Base-by-base conservation (phyloP, 1,140 invertebrate species). In the Aphidius ervi region DNA sequence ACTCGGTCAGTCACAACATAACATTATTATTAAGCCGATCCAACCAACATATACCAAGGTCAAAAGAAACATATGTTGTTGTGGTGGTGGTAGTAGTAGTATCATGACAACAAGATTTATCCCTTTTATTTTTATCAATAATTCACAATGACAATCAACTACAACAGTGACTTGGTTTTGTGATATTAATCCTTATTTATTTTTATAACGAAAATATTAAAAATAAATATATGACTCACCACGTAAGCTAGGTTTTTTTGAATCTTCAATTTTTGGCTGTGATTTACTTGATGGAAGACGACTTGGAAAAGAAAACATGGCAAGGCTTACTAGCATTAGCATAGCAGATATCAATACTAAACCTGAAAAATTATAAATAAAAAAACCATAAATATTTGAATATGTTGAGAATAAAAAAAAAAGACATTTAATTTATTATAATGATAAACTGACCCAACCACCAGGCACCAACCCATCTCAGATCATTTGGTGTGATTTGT, bases 381-480 rank as follows among this genome's bases (percentile, higher is more conserved):
- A 48, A 20, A 23, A 39, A n/a, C 37, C 16, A 9, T 46, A 31
- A 46, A 31, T n/a, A 46, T 46, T n/a, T 5, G 37, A 16, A 56
- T 56, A 9, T 7, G 5, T 10, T 16, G 16, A 52, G 16, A 52
- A 41, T 5, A 5, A 8, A 61, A 16, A 40, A 40, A 52, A 63
- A 9, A 40, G 10, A 41, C 39, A 16, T 31, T 43, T 45, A 16
- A 6, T 45, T 57, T 55, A 57, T 31, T 42, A 53, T 60, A 52
- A 46, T 50, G 45, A 16, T 57, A 4, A 48, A 71, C 79, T 85
- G 80, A 87, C 90, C 91, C 41, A 95, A 79, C 92, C 92, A 95
- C 93, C 93, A 95, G 47, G 92, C 93, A 23, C 93, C 92, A 31
- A 95, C 88, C 93, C 93, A 96, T 75, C 89, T 84, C 2, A 92